A percentile compares a stretch with the other conserved stretches of the same genome.
Evolutionary conservation across 2,113 vertebrate species (phyloP).

Genomic region (Sinosuthora webbiana): DNA sequence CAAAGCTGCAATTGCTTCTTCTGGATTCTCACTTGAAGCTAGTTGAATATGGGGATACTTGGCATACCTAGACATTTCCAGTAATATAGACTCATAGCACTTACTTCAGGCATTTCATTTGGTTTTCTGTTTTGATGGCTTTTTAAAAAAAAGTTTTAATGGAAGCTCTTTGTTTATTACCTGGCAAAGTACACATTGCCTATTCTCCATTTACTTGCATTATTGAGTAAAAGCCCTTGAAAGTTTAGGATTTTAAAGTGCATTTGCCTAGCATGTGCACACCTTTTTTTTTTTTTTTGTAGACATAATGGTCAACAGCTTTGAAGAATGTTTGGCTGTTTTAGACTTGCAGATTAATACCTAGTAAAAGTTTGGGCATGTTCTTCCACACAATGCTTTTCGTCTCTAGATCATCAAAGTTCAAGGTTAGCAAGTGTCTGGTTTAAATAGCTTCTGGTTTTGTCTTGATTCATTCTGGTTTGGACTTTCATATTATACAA

Average conservation of each 20-base stretch:
- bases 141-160: background rate
- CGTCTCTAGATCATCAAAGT: background rate
- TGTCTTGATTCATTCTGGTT: background rate
- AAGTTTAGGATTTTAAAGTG: background rate
- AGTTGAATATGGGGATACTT: background rate
- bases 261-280: background rate
- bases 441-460: background rate
- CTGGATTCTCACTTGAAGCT: background rate
- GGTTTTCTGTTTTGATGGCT: background rate
- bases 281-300: background rate
- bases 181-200: background rate
- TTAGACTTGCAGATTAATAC: background rate
- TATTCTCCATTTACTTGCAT: background rate
- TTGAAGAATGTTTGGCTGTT: background rate
- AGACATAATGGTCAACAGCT: background rate
- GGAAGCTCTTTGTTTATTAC: background rate
- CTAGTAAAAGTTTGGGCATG: background rate
- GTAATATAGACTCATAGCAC: background rate
- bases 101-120: background rate
- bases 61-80: background rate
- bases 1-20: background rate
- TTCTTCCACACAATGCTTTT: background rate
- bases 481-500: background rate
- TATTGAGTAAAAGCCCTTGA: background rate
- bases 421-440: background rate